phyloP scores from a whole-genome alignment of 1,140 invertebrate genomes.

The Sminthurinus signatus region DNA sequence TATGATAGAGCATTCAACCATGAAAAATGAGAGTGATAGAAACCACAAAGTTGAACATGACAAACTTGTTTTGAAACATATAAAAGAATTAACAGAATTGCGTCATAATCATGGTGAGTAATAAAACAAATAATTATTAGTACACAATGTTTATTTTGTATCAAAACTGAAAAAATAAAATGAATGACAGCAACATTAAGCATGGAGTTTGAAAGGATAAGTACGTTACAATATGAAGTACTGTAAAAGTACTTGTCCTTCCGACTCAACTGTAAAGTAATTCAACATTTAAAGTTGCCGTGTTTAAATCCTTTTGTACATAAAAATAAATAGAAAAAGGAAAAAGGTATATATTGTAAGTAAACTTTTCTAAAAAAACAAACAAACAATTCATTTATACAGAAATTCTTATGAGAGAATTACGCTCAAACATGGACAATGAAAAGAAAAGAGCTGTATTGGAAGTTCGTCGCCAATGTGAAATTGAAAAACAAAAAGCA shows the following conservation, averaged over 20 bases:
- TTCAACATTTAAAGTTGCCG: too few relatives aligned
- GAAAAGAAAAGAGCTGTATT: conserved; percentile 57
- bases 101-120: conserved; percentile 30
- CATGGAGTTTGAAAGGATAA: neutral
- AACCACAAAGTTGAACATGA: conserved; percentile 31
- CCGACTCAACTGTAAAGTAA: conserved; percentile 43
- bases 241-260: neutral
- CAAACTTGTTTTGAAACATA: conserved; percentile 21
- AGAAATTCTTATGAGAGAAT: conserved; percentile 54
- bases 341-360: too few relatives aligned
- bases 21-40: conserved; percentile 19
- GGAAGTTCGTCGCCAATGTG: conserved; percentile 55
- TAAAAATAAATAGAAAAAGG: too few relatives aligned
- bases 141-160: too few relatives aligned
- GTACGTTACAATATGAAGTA: too few relatives aligned
- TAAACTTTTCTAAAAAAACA: too few relatives aligned
- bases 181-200: too few relatives aligned
- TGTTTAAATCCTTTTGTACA: too few relatives aligned
- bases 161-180: too few relatives aligned
- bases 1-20: conserved; percentile 27
- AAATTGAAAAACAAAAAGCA: conserved; percentile 57
- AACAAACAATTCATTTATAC: conserved; percentile 24
- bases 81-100: conserved; percentile 32
- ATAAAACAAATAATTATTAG: neutral
- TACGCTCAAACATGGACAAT: conserved; percentile 57